phyloP scores from a whole-genome alignment of 2,113 vertebrate genomes.

The Anoplopoma fimbria region DNA sequence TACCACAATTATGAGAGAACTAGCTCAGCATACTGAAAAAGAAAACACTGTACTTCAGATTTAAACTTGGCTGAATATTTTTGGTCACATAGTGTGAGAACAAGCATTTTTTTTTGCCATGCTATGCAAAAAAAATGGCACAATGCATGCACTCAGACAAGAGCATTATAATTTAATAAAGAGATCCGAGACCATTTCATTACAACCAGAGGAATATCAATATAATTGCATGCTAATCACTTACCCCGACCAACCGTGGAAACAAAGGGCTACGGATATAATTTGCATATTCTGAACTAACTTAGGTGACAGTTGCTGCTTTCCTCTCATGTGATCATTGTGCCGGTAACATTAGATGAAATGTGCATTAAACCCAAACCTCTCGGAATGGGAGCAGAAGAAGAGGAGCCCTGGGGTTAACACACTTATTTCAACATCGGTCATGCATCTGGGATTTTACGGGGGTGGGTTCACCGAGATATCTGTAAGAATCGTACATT shows the following conservation, averaged over 20 bases:
- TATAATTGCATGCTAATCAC: conserved; percentile 79
- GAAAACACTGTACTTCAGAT: conserved; percentile 38
- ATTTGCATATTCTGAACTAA: conserved; percentile 99
- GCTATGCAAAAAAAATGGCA: conserved; percentile 60
- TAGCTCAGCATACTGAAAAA: conserved; percentile 58
- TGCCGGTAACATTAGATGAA: conserved; percentile 92
- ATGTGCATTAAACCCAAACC: conserved; percentile 77
- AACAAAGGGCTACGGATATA: conserved; percentile 78
- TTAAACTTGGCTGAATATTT: conserved; percentile 50
- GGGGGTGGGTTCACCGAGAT: conserved; percentile 24
- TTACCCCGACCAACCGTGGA: conserved; percentile 88
- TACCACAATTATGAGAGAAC: conserved; percentile 74
- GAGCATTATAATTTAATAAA: conserved; percentile 47
- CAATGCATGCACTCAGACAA: conserved; percentile 39
- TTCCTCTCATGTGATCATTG: conserved; percentile 87
- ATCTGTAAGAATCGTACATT: conserved; percentile 36
- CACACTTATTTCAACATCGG: conserved; percentile 80
- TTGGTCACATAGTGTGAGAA: conserved; percentile 22
- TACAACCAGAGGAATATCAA: conserved; percentile 81
- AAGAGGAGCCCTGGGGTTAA: conserved; percentile 67
- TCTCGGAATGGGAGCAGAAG: conserved; percentile 46
- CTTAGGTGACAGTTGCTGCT: conserved; percentile 99
- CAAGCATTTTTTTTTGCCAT: conserved; percentile 50
- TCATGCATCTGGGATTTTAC: conserved; percentile 65
- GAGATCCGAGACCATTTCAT: conserved; percentile 45